These are phyloP conservation scores for Drosophila antonietae DNA, from an alignment of 2,888 invertebrate species.

Conservation along the genomic window DNA sequence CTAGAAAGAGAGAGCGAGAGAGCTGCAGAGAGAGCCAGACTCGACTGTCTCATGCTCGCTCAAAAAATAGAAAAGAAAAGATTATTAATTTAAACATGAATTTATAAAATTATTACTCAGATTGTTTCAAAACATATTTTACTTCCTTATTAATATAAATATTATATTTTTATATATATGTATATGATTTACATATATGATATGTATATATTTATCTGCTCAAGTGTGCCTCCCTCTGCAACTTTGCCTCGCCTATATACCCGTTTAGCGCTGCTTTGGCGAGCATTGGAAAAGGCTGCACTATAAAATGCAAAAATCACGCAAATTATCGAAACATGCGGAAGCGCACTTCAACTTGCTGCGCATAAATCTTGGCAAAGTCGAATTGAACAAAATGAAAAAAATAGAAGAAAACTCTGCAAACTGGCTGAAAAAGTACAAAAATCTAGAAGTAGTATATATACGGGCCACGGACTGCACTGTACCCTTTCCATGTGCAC, in stretches of 20 bases:
- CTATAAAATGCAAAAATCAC: slow-evolving; percentile 75
- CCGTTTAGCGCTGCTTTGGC: background rate
- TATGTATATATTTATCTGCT: background rate
- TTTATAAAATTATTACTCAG: background rate
- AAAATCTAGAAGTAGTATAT: slow-evolving; percentile 75
- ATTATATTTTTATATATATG: too few species aligned
- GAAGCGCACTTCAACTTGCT: slow-evolving; percentile 69
- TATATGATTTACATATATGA: too few species aligned
- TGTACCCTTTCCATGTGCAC: slow-evolving; percentile 1
- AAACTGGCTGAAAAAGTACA: slow-evolving; percentile 58
- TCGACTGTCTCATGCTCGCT: slow-evolving; percentile 2
- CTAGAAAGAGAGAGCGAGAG: background rate
- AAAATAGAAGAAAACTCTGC: slow-evolving; percentile 21
- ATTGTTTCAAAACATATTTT: too few species aligned
- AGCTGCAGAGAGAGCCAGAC: background rate
- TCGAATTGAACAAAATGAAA: slow-evolving; percentile 52
- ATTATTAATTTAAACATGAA: background rate
- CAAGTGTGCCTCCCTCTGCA: background rate
- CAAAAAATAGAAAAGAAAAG: background rate
- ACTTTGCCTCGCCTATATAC: background rate
- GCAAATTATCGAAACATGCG: slow-evolving; percentile 81
- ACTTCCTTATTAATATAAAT: too few species aligned
- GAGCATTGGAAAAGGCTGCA: slow-evolving; percentile 19
- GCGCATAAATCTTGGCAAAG: slow-evolving; percentile 75
- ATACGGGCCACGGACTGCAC: slow-evolving; percentile 12